phyloP scores from a whole-genome alignment of 2,113 vertebrate genomes.

The Lepus americanus region DNA sequence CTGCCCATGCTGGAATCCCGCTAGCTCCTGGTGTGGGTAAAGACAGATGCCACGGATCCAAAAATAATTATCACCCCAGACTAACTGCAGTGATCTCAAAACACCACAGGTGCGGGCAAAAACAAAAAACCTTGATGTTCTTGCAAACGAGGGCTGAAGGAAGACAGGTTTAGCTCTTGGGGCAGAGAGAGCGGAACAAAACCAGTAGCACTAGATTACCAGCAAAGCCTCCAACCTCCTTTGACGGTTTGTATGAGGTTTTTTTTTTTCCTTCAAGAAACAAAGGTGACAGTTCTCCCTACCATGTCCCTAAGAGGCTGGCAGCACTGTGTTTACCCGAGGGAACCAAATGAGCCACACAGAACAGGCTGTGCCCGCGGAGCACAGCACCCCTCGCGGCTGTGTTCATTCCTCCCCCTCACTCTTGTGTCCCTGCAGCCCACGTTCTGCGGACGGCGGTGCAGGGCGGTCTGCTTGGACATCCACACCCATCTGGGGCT shows the following conservation, averaged over 20 bases:
- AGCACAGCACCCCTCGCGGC: background rate
- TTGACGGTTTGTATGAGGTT: background rate
- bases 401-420: background rate
- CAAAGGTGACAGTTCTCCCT: background rate
- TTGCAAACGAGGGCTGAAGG: background rate
- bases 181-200: background rate
- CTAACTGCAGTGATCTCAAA: conserved; percentile 15
- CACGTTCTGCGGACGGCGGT: background rate
- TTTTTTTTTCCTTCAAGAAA: background rate
- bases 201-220: conserved; percentile 6
- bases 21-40: background rate
- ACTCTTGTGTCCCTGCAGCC: background rate
- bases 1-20: background rate
- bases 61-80: background rate
- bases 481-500: too few species aligned
- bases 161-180: background rate
- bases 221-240: background rate
- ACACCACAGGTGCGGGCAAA: background rate
- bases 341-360: background rate
- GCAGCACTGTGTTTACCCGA: background rate
- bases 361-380: background rate
- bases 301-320: background rate
- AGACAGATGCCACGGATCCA: background rate
- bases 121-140: background rate
- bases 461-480: too few species aligned